These are phyloP conservation scores for Eulithis testata DNA, from an alignment of 2,888 invertebrate genomes.

Conservation along the genomic window DNA sequence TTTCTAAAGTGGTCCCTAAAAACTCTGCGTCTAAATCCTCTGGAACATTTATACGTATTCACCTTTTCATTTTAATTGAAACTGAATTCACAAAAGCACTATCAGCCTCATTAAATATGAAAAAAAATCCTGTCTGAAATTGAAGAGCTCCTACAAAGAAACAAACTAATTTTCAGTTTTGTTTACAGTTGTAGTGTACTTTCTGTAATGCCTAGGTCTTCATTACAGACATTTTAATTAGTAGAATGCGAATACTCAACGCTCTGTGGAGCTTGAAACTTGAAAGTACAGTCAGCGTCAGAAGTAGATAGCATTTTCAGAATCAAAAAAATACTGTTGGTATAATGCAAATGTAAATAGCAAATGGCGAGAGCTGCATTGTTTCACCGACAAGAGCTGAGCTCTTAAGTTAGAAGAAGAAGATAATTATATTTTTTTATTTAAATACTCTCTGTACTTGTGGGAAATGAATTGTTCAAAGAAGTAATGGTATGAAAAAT, in stretches of 20 bases:
- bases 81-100: constrained; percentile 45
- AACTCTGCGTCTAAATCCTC: constrained; percentile 5
- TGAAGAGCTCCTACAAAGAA: constrained; percentile 54
- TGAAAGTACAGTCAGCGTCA: constrained; percentile 44
- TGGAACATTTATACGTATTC: constrained; percentile 16
- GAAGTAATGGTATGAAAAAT: too few relatives aligned
- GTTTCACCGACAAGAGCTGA: too few relatives aligned
- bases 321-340: too few relatives aligned
- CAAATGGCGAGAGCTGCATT: too few relatives aligned
- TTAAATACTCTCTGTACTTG: too few relatives aligned
- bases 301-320: too few relatives aligned
- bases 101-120: constrained; percentile 58
- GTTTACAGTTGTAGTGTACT: constrained; percentile 64
- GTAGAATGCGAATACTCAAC: constrained; percentile 71
- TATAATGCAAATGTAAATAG: too few relatives aligned
- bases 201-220: constrained; percentile 47
- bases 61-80: constrained; percentile 42
- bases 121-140: constrained; percentile 52
- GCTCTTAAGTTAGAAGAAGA: too few relatives aligned
- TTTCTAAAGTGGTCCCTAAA: constrained; percentile 6
- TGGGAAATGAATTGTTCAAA: too few relatives aligned
- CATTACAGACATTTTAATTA: constrained; percentile 74
- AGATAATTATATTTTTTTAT: too few relatives aligned
- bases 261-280: constrained; percentile 62
- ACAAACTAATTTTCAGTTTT: constrained; percentile 68